Percentiles rank a stretch among this genome's conserved stretches.
Evolutionary conservation across 2,113 vertebrate genomes (phyloP).

Genomic region (Toxotes jaculatrix): DNA sequence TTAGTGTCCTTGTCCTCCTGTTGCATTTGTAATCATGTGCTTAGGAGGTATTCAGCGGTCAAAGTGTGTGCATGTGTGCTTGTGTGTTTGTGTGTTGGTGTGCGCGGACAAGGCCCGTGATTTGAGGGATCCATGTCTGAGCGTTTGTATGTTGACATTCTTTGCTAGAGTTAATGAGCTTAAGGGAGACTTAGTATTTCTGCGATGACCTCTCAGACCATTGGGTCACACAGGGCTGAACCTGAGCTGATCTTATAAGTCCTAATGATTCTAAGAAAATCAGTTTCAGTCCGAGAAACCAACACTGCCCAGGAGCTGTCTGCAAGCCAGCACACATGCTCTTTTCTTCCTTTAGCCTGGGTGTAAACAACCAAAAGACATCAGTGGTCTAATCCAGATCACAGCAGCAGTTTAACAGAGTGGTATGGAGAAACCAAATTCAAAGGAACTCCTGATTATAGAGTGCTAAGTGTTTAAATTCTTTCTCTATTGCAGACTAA

Average conservation of each 20-base stretch:
- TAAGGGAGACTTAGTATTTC: constrained; percentile 40
- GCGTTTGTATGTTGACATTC: constrained; percentile 20
- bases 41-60: constrained; percentile 6
- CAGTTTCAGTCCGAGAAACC: constrained; percentile 33
- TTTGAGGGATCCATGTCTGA: background rate
- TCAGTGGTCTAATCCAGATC: constrained; percentile 63
- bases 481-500: constrained; percentile 11
- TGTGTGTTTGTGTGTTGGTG: background rate
- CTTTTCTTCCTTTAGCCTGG: constrained; percentile 23
- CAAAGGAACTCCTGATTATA: constrained; percentile 33
- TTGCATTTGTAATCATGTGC: constrained; percentile 22
- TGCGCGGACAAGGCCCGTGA: background rate
- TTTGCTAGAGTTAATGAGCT: constrained; percentile 63
- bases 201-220: constrained; percentile 20
- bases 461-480: background rate
- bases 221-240: constrained; percentile 43
- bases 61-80: background rate
- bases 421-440: constrained; percentile 24
- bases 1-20: constrained; percentile 1
- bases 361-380: constrained; percentile 58
- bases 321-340: constrained; percentile 41
- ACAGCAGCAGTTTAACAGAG: constrained; percentile 35
- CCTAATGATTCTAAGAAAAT: constrained; percentile 66
- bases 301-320: constrained; percentile 11
- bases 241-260: constrained; percentile 15